Evolutionary conservation across 2,113 vertebrate genomes (phyloP).

Genomic region (Mastomys coucha): DNA sequence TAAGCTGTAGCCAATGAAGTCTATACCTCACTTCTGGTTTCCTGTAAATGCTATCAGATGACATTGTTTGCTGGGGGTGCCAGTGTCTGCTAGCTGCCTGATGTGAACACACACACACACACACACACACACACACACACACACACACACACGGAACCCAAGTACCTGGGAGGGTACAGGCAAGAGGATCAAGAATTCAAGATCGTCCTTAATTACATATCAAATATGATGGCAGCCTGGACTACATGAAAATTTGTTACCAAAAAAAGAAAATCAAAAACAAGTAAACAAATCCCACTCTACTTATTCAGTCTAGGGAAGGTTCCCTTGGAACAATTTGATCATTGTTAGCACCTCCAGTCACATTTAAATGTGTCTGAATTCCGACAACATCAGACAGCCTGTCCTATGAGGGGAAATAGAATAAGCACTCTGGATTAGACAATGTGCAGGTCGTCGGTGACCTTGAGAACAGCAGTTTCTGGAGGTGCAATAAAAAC

Average conservation of each 20-base stretch:
- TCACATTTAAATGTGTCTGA: background rate
- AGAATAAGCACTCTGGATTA: background rate
- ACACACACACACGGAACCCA: no score
- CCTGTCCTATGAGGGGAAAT: background rate
- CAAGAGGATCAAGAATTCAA: background rate
- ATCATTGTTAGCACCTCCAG: background rate
- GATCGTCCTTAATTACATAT: background rate
- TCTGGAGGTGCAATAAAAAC: background rate
- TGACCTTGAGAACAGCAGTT: background rate
- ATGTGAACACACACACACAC: background rate
- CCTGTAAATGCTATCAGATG: background rate
- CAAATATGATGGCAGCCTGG: background rate
- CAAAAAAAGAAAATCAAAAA: background rate
- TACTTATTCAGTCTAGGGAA: background rate
- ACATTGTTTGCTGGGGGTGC: background rate
- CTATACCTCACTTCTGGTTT: background rate
- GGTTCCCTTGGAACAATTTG: background rate
- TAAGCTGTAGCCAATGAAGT: background rate
- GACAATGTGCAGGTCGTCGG: background rate
- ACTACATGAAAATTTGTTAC: background rate
- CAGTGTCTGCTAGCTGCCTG: background rate
- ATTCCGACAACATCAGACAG: background rate
- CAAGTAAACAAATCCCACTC: background rate
- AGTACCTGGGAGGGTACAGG: background rate
- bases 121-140: background rate